Evolutionary conservation across 2,113 vertebrate species (phyloP), one percentile per base, ranked within the genome.

Genomic region (Notiomystis cincta): DNA sequence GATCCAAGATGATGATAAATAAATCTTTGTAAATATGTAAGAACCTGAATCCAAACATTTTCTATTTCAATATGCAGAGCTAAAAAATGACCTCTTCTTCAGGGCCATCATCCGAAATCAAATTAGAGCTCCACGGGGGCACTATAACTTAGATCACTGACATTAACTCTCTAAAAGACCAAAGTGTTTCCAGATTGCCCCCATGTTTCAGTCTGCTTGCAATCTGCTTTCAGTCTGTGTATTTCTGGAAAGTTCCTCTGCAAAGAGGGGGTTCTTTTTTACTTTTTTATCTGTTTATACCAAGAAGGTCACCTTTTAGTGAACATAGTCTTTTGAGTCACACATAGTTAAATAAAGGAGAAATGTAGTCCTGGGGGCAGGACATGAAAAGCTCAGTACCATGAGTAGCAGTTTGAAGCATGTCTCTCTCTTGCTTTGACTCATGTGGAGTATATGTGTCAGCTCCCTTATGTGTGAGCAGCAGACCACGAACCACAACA

Each of bases 151-250:
- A 48, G 9, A 11, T 44, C 21, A 40, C 8, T 44, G 58, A 35
- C 6, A 54, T 16, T 38, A 81, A 9, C 3, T 81, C 13, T 44
- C 24, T 42, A 21, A 48, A 90, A 23, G 21, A 81, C 4, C 0
- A 0, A 44, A 47, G 5, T 7, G 4, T 12, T 48, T 73, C 10
- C 30, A n/a, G 40, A 8, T 18, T 22, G 2, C 19, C 3, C 3
- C 3, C 21, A 10, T 13, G 7, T 57, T 73, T 73, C 23, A 35
- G 27, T 51, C 25, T 65, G 4, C 15, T 83, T 58, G 12, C 13
- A 48, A 17, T 54, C 17, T 57, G 11, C 11, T 76, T 53, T 30
- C 30, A 35, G 14, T 19, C 24, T 69, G 15, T 6, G 0, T 27
- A 22, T 53, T 72, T 90, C 50, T 76, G 28, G 11, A 27, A 72